Base-by-base conservation (phyloP, 2,888 invertebrate species). In the Cerceris ruficornis region DNA sequence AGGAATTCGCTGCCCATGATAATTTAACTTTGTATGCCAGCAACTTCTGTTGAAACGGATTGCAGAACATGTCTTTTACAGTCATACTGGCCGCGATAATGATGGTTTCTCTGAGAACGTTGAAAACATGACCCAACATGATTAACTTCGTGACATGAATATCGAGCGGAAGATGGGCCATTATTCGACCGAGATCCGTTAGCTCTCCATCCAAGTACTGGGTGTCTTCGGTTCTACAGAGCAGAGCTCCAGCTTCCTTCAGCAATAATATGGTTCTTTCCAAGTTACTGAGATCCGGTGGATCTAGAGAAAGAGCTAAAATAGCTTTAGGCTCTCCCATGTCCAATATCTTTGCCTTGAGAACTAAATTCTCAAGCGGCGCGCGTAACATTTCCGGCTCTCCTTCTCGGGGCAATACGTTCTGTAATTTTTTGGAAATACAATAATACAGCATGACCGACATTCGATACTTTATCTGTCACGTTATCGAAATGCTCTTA, bases 11-110 rank as follows among this genome's bases (percentile, higher is more conserved):
- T 0, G 98, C 95, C 97, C 97, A 98, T 0, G 94, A 93, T 15
- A 98, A 92, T 90, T 96, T 96, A 13, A 96, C 95, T 86, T 95
- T 95, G 91, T 96, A 97, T 0, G 96, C 95, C 66, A 95, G 94
- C 64, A 97, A 90, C 62, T 95, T 93, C 84, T 95, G 94, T 66
- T 95, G 94, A 91, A 96, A 97, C 0, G 96, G 96, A 74, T 94
- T 95, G 74, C 95, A 95, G 90, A 98, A 98, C 68, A 98, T 93
- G 83, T 95, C 96, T 88, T 96, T 97, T 7, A 96, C 94, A 0
- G 96, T 95, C 93, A 98, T 94, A 0, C 97, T 96, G 67, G 97
- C 97, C 81, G 96, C 98, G 92, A 99, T 98, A 69, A 98, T 95
- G 68, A 98, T 94, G 15, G 96, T 93, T 79, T 98, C 98, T 9